A percentile compares a stretch with the other conserved stretches of the same genome.
phyloP scores from a whole-genome alignment of 2,797 vertebrate species.

The Muscicapa striata region DNA sequence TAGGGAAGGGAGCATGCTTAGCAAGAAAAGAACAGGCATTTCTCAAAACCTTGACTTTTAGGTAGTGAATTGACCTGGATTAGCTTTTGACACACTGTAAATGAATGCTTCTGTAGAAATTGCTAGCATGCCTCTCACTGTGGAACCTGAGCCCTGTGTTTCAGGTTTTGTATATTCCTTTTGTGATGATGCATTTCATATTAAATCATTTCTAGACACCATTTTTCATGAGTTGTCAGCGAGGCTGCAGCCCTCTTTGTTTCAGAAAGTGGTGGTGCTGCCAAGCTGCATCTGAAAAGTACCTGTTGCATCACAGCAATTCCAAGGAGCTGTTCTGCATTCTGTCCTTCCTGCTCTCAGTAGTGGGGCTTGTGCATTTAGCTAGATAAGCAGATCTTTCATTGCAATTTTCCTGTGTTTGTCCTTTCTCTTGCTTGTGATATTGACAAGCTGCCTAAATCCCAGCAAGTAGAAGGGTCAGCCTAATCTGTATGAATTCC shows the following conservation, averaged over 20 bases:
- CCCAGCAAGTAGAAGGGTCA: background rate
- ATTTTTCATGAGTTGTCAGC: conserved; percentile 52
- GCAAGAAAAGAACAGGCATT: conserved; percentile 53
- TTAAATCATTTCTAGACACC: conserved; percentile 51
- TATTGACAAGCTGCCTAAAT: conserved; percentile 52
- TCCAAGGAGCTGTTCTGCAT: conserved; percentile 43
- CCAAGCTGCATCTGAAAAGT: conserved; percentile 26
- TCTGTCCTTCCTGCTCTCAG: conserved; percentile 5
- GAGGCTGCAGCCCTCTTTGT: conserved; percentile 31
- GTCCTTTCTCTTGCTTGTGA: conserved; percentile 40
- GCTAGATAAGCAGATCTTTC: conserved; percentile 60
- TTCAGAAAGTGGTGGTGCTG: conserved; percentile 16
- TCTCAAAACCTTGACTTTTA: conserved; percentile 54
- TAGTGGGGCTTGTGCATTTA: conserved; percentile 23
- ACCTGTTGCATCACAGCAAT: conserved; percentile 49
- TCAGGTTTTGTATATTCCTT: conserved; percentile 32
- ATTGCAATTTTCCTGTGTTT: conserved; percentile 49
- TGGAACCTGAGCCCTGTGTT: background rate
- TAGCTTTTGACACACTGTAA: conserved; percentile 61
- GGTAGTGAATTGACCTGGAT: conserved; percentile 63
- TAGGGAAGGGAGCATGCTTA: conserved; percentile 35
- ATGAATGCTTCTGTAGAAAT: conserved; percentile 35
- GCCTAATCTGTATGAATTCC: conserved; percentile 41
- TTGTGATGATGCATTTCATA: conserved; percentile 28
- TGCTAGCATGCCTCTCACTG: background rate